Evolutionary conservation across 1,140 invertebrate genomes (phyloP), one percentile per base, ranked within the genome.

Genomic region (Pectinophora gossypiella): DNA sequence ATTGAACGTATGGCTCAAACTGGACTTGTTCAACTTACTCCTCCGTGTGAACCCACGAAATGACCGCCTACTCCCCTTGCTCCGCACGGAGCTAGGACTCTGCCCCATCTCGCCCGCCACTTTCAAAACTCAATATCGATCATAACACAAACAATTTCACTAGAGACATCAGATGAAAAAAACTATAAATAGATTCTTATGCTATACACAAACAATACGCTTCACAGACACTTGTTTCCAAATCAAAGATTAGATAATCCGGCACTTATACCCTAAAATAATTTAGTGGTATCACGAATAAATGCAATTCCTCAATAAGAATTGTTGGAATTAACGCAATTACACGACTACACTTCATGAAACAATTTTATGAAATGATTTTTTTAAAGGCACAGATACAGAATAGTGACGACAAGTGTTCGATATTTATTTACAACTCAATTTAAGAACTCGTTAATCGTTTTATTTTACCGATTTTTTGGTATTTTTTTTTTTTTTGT

Each of bases 1-100:
- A 56, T 66, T 87, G 56, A 87, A 89, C 36, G 85, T 85, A 46
- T 88, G 85, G 53, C 83, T 86, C 47, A 88, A 72, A 63, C 62
- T 84, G 3, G 79, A 84, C 23, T 83, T 83, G 49, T 85, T 85
- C 40, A 78, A 49, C 60, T 86, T 87, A 15, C 68, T 78, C 19
- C 78, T 72, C 51, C 83, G 61, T 4, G 72, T 64, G 51, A 88
- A 82, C n/a, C 70, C 70, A n/a, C 84, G 72, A 48, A 86, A 76
- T 1, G 86, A 85, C 48, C 70, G 55, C 20, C 76, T 64, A 40
- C 76, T 74, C 35, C 74, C 66, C 60, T 76, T 85, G 61, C 69
- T 83, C 56, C 74, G 54, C 54, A 82, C 59, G 42, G 83, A 85
- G 61, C 83, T 85, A 54, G 81, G 71, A 82, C 72, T 80, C 64